Evolutionary conservation across 2,888 invertebrate genomes (phyloP), one percentile per base, ranked within the genome.

Genomic region (Caenorhabditis afra): DNA sequence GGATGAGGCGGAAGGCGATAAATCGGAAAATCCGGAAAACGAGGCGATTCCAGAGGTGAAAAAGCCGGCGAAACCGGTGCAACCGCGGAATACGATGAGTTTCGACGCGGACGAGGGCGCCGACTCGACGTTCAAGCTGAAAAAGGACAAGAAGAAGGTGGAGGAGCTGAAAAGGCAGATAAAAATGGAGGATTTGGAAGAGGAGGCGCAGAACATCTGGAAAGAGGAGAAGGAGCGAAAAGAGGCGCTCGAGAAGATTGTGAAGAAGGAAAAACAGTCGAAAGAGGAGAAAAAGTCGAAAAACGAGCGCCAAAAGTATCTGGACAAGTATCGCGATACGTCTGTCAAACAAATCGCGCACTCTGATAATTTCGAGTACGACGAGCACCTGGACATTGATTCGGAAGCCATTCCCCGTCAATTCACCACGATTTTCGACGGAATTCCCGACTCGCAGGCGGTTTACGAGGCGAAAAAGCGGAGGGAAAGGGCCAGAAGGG

Each of bases 401-500:
- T 58, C 77, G n/a, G 59, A 59, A 7, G 50, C 58, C 7, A 14
- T 62, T 11, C 20, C 47, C 14, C 70, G 52, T 20, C 81, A 79
- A 45, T 83, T 81, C 47, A 55, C 67, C 5, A 53, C 78, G 41
- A 55, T 68, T 64, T 73, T 70, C 66, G 77, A 62, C n/a, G 80
- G 78, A 22, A 97, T 97, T 90, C 97, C 98, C 11, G 97, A 98
- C 92, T 97, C 98, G 11, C 96, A 96, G 64, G 95, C 96, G 93
- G 98, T 99, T 91, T 97, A 97, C 92, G 96, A 96, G 84, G 97
- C 97, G 12, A 93, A 97, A 90, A 98, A 98, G 92, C 94, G 95
- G 81, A 93, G 98, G 88, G 97, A 97, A 92, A 93, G 95, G 92
- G 96, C 96, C 81, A 93, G 97, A 91, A 96, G 96, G 92, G 93